Evolutionary conservation across 2,888 invertebrate species (phyloP).

Genomic region (Microctonus hyperodae): DNA sequence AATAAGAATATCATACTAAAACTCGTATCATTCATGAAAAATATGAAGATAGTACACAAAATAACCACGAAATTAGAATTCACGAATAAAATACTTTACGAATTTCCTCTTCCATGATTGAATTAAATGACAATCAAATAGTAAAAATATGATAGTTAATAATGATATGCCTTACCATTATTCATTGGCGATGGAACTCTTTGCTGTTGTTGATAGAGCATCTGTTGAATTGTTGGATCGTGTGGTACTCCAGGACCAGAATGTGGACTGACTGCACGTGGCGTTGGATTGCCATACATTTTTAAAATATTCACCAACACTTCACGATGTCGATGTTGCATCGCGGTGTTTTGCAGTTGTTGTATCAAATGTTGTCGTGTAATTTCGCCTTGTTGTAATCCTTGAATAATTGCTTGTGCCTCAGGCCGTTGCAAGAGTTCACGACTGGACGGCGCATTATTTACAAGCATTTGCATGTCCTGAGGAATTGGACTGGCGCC

Average conservation of each 20-base stretch:
- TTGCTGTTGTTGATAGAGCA: conserved; percentile 59
- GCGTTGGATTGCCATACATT: conserved; percentile 62
- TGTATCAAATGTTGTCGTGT: conserved; percentile 78
- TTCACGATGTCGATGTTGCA: conserved; percentile 78
- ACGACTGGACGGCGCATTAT: conserved; percentile 66
- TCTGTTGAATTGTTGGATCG: conserved; percentile 64
- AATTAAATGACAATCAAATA: conserved; percentile 2
- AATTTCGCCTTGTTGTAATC: conserved; percentile 79
- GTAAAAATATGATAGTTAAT: neutral
- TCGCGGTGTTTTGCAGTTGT: conserved; percentile 74
- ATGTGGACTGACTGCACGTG: conserved; percentile 61
- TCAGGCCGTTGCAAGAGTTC: conserved; percentile 77
- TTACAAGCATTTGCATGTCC: conserved; percentile 64
- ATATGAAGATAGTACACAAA: neutral
- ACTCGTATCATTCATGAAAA: neutral
- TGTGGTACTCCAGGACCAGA: conserved; percentile 59
- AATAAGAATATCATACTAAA: neutral
- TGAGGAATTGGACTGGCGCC: conserved; percentile 64
- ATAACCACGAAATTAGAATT: too few species aligned
- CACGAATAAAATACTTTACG: neutral
- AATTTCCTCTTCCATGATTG: neutral
- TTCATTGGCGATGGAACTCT: conserved; percentile 64
- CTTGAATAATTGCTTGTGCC: conserved; percentile 79
- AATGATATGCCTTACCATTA: conserved; percentile 48
- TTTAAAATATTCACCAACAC: conserved; percentile 74